Base-by-base conservation (phyloP, 2,888 invertebrate genomes). In the Lysandra bellargus region DNA sequence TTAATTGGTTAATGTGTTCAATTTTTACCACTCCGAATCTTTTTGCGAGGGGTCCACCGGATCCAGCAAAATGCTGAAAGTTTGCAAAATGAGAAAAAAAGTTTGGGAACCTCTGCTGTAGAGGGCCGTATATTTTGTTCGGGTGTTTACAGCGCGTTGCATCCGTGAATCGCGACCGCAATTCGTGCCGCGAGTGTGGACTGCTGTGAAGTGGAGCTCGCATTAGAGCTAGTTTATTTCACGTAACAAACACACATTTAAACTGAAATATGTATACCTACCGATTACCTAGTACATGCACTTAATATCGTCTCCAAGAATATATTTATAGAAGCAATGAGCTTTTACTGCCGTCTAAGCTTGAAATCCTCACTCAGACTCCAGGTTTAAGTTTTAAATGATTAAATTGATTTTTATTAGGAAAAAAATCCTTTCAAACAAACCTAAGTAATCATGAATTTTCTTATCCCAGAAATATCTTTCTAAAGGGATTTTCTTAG, bases 371-470 rank as follows among this genome's bases (percentile, higher is more conserved):
- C 74, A 12, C 44, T 44, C 44, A 73, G 44, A 44, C n/a, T 73
- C 37, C 40, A 2, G 72, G 14, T 40, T 73, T 40, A 7, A 74
- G 44, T 74, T 74, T 44, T 74, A 74, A 74, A 44, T 74, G 69
- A 33, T 69, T 69, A 69, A 33, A 69, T 57, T 57, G 53, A 17
- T 57, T 17, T 57, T 57, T 57, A 57, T 33, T 33, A 37, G 33
- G 14, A 17, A 69, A 37, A 64, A 69, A 69, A 6, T 69, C 14
- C 33, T 69, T 69, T 69, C 69, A 69, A 69, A 37, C 69, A 69
- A 69, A 69, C 69, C 33, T 33, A 69, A 69, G 69, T 69, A 69
- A 69, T 69, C 33, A 33, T 69, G 69, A 12, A 69, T 14, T 69
- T 33, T 14, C 30, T 69, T 33, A 69, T 69, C 69, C 14, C 69